Evolutionary conservation across 2,113 vertebrate species (phyloP).

Genomic region (Nerophis lumbriciformis): DNA sequence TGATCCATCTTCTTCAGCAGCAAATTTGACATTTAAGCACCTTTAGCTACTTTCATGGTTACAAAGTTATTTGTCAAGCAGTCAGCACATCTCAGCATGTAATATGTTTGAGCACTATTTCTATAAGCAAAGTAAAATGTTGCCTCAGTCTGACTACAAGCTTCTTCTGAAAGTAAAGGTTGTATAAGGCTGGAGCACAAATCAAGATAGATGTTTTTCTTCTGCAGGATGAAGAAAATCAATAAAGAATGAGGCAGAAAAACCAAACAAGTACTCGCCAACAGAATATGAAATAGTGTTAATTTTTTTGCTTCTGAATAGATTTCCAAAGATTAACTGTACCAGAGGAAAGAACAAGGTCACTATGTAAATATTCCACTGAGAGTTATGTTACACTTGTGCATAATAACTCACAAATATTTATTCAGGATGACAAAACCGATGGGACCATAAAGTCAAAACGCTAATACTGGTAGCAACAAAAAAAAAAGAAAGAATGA

Average conservation of each 20-base stretch:
- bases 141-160: conserved; percentile 18
- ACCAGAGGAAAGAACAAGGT: conserved; percentile 41
- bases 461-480: conserved; percentile 35
- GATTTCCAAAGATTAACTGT: conserved; percentile 33
- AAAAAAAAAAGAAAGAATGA: conserved; percentile 29
- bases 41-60: neutral
- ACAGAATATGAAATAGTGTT: conserved; percentile 44
- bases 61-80: neutral
- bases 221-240: conserved; percentile 37
- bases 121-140: neutral
- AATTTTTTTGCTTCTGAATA: conserved; percentile 37
- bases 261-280: conserved; percentile 25
- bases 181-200: conserved; percentile 45
- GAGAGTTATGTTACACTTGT: conserved; percentile 34
- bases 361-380: conserved; percentile 23
- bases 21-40: neutral
- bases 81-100: neutral
- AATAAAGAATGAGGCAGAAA: conserved; percentile 43
- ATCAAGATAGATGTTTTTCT: conserved; percentile 40
- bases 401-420: conserved; percentile 28
- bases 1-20: neutral
- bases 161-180: conserved; percentile 40
- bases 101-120: neutral
- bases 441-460: conserved; percentile 22
- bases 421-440: conserved; percentile 28